phyloP scores from a whole-genome alignment of 2,113 vertebrate species.

The Pelobates fuscus region DNA sequence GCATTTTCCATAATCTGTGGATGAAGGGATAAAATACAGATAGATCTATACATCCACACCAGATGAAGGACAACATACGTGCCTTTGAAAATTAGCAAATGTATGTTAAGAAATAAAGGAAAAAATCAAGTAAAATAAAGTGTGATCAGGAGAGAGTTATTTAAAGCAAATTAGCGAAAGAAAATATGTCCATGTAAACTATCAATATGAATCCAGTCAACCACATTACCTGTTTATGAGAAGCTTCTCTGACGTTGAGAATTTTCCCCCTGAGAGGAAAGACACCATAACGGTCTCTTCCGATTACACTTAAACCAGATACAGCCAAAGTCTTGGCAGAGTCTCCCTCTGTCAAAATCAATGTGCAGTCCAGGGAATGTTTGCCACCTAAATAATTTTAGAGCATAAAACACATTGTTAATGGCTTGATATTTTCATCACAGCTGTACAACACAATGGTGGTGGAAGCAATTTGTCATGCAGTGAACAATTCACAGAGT shows the following conservation, averaged over 20 bases:
- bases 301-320: constrained; percentile 93
- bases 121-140: constrained; percentile 40
- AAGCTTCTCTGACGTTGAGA: constrained; percentile 95
- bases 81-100: too few relatives aligned
- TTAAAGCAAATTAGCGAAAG: background rate
- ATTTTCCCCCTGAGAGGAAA: constrained; percentile 98
- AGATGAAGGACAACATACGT: too few relatives aligned
- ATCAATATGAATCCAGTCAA: background rate
- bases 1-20: constrained; percentile 97
- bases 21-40: too few relatives aligned
- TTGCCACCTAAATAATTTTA: constrained; percentile 86
- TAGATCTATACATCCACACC: too few relatives aligned
- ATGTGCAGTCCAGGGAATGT: constrained; percentile 93
- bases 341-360: constrained; percentile 97
- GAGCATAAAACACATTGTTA: background rate
- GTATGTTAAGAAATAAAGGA: too few relatives aligned
- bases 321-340: constrained; percentile 97
- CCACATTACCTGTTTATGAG: constrained; percentile 89
- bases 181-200: background rate
- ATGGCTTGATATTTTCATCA: too few relatives aligned
- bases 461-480: too few relatives aligned
- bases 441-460: too few relatives aligned
- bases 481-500: too few relatives aligned
- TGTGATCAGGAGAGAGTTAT: background rate
- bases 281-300: constrained; percentile 92